Evolutionary conservation across 2,797 vertebrate genomes (phyloP).

Genomic region (Tympanoctomys barrerae): DNA sequence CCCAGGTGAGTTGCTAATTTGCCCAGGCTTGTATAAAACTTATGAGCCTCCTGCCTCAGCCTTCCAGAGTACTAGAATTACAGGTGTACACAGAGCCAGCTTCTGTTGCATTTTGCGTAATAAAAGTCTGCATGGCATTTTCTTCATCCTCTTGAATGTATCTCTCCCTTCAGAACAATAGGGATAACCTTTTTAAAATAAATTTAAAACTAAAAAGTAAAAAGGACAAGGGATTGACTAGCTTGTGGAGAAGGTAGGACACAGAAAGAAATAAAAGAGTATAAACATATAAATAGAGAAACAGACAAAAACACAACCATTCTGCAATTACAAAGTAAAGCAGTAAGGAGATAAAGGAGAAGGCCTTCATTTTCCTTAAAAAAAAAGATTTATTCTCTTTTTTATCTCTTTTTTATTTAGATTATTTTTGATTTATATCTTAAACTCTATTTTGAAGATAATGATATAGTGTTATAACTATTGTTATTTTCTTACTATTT

Average conservation of each 20-base stretch:
- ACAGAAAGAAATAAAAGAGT: constrained; percentile 29
- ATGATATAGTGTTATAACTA: neutral
- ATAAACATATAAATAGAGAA: constrained; percentile 22
- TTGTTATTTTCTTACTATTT: neutral
- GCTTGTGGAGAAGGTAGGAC: neutral
- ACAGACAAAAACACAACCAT: neutral
- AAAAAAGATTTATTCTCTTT: neutral
- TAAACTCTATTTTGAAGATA: neutral
- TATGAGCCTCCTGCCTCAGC: neutral
- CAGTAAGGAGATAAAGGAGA: neutral
- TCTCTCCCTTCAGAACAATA: neutral
- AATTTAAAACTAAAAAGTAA: no score
- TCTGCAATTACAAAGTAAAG: neutral
- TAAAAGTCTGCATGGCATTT: neutral
- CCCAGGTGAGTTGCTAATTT: neutral
- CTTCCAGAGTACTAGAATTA: neutral
- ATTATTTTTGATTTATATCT: neutral
- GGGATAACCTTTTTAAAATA: neutral
- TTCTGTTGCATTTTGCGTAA: neutral
- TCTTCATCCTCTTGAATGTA: neutral
- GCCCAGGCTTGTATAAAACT: neutral
- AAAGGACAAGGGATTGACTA: neutral
- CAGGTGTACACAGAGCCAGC: neutral
- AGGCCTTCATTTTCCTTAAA: neutral
- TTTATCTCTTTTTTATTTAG: neutral